A percentile compares a stretch with the other conserved stretches of the same genome.
Evolutionary conservation across 2,888 invertebrate species (phyloP).

Genomic region (Fissipunctia ypsillon): DNA sequence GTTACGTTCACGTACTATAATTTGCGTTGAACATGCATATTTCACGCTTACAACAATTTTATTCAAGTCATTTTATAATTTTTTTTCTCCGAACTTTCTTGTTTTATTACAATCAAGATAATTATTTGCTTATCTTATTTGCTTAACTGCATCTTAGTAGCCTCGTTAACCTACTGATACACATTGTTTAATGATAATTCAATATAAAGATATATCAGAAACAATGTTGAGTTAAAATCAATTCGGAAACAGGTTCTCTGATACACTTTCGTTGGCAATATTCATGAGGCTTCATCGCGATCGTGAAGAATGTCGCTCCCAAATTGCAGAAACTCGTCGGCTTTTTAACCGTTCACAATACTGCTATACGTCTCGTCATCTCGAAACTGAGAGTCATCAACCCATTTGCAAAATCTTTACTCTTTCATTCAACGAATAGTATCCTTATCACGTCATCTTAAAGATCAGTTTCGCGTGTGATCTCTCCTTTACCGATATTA

Average conservation of each 20-base stretch:
- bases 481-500: conserved; percentile 13
- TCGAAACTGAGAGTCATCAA: conserved; percentile 74
- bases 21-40: background rate
- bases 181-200: conserved; percentile 2
- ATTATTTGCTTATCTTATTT: conserved; percentile 26
- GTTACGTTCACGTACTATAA: background rate
- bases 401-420: conserved; percentile 39
- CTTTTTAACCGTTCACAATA: conserved; percentile 72
- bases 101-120: conserved; percentile 6
- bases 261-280: conserved; percentile 79
- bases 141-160: conserved; percentile 2
- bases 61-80: background rate
- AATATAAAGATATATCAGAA: background rate
- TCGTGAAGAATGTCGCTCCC: conserved; percentile 78
- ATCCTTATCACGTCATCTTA: conserved; percentile 4
- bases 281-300: conserved; percentile 70
- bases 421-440: background rate
- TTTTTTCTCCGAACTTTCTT: conserved; percentile 15
- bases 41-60: background rate
- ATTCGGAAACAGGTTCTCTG: conserved; percentile 68
- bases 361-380: conserved; percentile 67
- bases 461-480: conserved; percentile 17
- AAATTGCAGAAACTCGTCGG: conserved; percentile 69
- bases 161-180: conserved; percentile 18
- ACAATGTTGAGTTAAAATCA: conserved; percentile 32